Evolutionary conservation across 2,888 invertebrate genomes (phyloP).

Genomic region (Andrena bucephala): DNA sequence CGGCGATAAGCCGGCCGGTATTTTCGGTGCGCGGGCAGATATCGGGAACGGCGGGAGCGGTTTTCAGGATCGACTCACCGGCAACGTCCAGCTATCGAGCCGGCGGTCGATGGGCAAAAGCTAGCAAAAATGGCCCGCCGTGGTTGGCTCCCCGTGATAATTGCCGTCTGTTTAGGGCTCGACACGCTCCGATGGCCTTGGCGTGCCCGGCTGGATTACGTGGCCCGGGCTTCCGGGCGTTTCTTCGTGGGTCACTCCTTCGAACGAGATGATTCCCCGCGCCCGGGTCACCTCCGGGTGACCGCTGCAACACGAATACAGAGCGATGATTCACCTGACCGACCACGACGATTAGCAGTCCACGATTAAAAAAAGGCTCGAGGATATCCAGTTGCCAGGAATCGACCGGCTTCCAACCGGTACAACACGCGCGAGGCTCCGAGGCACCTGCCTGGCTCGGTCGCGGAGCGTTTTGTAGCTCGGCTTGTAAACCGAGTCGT

Average conservation of each 20-base stretch:
- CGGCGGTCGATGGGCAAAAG: slow-evolving; percentile 5
- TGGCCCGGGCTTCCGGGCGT: slow-evolving; percentile 71
- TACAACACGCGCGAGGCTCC: not conserved
- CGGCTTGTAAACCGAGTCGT: not conserved
- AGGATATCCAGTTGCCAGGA: slow-evolving; percentile 44
- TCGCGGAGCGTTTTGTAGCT: not conserved
- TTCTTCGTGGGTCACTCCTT: slow-evolving; percentile 58
- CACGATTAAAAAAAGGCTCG: slow-evolving; percentile 43
- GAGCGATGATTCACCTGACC: slow-evolving; percentile 35
- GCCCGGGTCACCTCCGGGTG: slow-evolving; percentile 54
- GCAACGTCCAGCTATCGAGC: not conserved
- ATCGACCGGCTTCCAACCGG: slow-evolving; percentile 11
- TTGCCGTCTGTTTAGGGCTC: slow-evolving; percentile 51
- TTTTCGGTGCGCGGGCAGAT: slow-evolving; percentile 9
- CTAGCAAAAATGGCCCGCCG: not conserved
- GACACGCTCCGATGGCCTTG: slow-evolving; percentile 69
- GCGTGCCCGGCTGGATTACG: slow-evolving; percentile 69
- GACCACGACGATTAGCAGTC: slow-evolving; percentile 15
- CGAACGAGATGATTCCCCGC: slow-evolving; percentile 26
- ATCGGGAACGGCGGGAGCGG: not conserved
- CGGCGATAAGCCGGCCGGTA: slow-evolving; percentile 8
- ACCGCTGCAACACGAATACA: slow-evolving; percentile 36
- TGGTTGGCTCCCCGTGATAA: slow-evolving; percentile 53
- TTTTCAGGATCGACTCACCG: not conserved
- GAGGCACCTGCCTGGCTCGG: not conserved